These are phyloP conservation scores for Deilephila porcellus DNA, from an alignment of 2,888 invertebrate species.

Conservation along the genomic window DNA sequence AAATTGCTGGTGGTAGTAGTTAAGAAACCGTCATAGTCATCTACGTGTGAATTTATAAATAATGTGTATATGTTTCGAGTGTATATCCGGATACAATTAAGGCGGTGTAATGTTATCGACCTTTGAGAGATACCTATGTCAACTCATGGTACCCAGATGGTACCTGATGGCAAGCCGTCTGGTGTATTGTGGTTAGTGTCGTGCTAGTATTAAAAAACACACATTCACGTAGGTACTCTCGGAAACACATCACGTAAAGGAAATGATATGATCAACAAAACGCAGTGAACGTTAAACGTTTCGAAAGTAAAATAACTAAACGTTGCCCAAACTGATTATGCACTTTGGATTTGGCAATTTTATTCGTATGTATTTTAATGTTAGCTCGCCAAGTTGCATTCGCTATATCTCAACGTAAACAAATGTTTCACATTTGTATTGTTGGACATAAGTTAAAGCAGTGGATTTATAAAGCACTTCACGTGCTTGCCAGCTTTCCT, in stretches of 20 bases:
- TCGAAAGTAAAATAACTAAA: constrained; percentile 11
- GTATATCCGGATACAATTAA: too few species aligned
- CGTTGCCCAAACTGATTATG: constrained; percentile 22
- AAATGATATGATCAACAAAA: constrained; percentile 18
- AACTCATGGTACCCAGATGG: too few species aligned
- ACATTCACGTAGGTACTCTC: neutral
- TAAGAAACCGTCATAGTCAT: too few species aligned
- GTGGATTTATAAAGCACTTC: constrained; percentile 19
- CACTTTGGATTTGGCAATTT: constrained; percentile 18
- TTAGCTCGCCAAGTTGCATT: neutral
- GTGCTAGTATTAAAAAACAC: neutral
- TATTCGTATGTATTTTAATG: constrained; percentile 9
- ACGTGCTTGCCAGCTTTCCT: constrained; percentile 18
- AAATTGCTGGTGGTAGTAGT: too few species aligned
- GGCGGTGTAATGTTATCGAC: too few species aligned
- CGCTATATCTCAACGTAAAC: neutral
- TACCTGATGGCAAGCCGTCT: too few species aligned
- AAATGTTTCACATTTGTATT: constrained; percentile 5
- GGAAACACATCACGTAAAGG: constrained; percentile 7
- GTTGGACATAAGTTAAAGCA: constrained; percentile 3
- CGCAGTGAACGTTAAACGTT: constrained; percentile 15
- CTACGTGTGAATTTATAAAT: too few species aligned
- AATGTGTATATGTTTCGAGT: too few species aligned
- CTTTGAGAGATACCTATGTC: too few species aligned
- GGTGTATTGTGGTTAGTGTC: too few species aligned